Percentiles rank a stretch among this genome's conserved stretches.
Evolutionary conservation across 1,140 invertebrate species (phyloP).

Genomic region (Ptiloglossa arizonensis): DNA sequence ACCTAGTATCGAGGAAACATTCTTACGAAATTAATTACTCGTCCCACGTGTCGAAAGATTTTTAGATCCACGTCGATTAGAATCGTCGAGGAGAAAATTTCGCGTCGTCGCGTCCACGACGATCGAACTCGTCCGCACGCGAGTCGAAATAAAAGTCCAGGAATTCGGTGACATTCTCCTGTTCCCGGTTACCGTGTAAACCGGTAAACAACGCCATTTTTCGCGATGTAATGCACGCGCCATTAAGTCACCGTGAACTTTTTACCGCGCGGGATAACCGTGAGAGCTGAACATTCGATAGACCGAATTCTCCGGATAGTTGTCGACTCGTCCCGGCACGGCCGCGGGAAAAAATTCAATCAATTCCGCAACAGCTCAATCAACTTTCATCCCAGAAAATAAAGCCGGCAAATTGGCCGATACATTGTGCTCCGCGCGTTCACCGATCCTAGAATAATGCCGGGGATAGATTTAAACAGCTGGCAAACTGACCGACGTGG

Average conservation of each 20-base stretch:
- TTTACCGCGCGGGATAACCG: not conserved
- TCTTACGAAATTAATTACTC: no score
- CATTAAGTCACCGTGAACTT: not conserved
- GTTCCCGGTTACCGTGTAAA: not conserved
- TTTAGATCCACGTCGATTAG: no score
- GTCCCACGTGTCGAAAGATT: no score
- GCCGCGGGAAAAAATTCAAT: constrained; percentile 49
- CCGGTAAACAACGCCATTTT: no score
- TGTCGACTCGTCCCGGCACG: constrained; percentile 37
- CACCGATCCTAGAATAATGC: constrained; percentile 39
- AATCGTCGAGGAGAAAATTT: no score
- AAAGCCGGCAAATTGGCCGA: constrained; percentile 57
- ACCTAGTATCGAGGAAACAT: no score
- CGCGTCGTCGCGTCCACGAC: no score
- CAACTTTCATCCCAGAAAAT: constrained; percentile 59
- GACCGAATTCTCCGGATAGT: constrained; percentile 44
- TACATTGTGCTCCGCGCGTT: constrained; percentile 9
- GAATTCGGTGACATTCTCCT: not conserved
- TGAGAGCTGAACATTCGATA: not conserved
- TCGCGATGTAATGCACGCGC: no score
- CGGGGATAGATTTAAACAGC: constrained; percentile 48
- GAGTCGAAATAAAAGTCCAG: no score
- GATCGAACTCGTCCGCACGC: no score
- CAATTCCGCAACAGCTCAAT: constrained; percentile 57
- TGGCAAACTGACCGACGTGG: constrained; percentile 16